Evolutionary conservation across 2,888 invertebrate genomes (phyloP).

Genomic region (Drosophila ustulata): DNA sequence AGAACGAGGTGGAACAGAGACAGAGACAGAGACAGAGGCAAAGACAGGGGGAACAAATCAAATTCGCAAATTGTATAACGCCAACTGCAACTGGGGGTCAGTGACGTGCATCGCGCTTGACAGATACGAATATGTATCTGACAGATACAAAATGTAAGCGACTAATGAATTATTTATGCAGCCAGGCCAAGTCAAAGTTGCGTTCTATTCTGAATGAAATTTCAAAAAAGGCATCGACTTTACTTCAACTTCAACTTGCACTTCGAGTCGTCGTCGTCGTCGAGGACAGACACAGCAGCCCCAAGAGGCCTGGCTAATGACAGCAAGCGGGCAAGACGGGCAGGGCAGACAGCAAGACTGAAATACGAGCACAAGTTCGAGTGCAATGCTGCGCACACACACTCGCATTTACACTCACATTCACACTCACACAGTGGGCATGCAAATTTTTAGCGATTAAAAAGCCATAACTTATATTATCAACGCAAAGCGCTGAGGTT

Average conservation of each 20-base stretch:
- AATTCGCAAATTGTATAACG: conserved; percentile 50
- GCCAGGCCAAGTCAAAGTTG: conserved; percentile 23
- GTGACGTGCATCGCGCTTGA: conserved; percentile 56
- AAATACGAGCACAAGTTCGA: conserved; percentile 70
- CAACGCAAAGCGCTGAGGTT: conserved; percentile 80
- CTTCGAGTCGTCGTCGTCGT: conserved; percentile 30
- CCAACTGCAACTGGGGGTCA: conserved; percentile 58
- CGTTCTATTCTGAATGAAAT: conserved; percentile 57
- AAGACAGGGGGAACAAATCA: conserved; percentile 58
- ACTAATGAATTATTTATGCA: conserved; percentile 70
- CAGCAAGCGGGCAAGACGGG: conserved; percentile 35
- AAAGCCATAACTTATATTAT: conserved; percentile 82
- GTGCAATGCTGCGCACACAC: conserved; percentile 41
- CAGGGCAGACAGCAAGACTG: conserved; percentile 42
- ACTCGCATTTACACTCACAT: conserved; percentile 9
- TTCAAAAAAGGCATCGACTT: conserved; percentile 40
- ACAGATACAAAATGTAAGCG: conserved; percentile 62
- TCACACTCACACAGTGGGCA: conserved; percentile 39
- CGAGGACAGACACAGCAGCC: background rate
- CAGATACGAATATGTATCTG: conserved; percentile 20
- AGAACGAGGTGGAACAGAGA: conserved; percentile 42
- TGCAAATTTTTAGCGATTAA: conserved; percentile 82
- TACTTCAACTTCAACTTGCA: conserved; percentile 59
- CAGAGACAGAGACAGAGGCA: conserved; percentile 1
- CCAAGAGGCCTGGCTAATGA: conserved; percentile 62